These are phyloP conservation scores for Eumaeus atala DNA, from an alignment of 1,140 invertebrate genomes.

Conservation along the genomic window DNA sequence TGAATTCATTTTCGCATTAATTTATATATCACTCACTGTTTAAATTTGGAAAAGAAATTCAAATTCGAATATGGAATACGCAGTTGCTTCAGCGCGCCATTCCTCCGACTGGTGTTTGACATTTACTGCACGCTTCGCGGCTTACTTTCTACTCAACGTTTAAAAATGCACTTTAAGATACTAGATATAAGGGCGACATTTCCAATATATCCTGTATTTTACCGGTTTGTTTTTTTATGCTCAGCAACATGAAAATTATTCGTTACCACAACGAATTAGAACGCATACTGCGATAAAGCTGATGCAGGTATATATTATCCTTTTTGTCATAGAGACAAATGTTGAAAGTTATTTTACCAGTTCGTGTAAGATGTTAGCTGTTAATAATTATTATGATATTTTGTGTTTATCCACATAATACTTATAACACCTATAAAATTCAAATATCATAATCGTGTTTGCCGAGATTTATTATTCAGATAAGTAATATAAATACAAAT, in stretches of 20 bases:
- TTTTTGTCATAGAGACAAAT: slow-evolving; percentile 11
- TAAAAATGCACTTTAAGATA: slow-evolving; percentile 18
- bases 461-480: too few relatives aligned
- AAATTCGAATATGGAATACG: slow-evolving; percentile 39
- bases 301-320: not conserved
- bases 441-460: too few relatives aligned
- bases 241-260: slow-evolving; percentile 3
- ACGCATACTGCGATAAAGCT: not conserved
- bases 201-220: not conserved
- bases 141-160: slow-evolving; percentile 17
- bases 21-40: slow-evolving; percentile 18
- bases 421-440: too few relatives aligned
- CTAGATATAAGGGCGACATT: slow-evolving; percentile 1
- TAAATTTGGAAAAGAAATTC: slow-evolving; percentile 20
- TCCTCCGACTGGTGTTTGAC: slow-evolving; percentile 39
- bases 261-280: slow-evolving; percentile 10
- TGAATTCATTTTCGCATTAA: slow-evolving; percentile 30
- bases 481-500: too few relatives aligned
- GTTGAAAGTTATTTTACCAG: slow-evolving; percentile 35
- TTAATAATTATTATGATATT: slow-evolving; percentile 13
- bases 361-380: slow-evolving; percentile 19
- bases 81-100: slow-evolving; percentile 35
- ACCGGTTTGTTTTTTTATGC: slow-evolving; percentile 4
- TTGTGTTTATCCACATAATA: not conserved
- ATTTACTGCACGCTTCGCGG: slow-evolving; percentile 39